These are phyloP conservation scores for Volucella inanis DNA, from an alignment of 2,888 invertebrate genomes.

Conservation along the genomic window DNA sequence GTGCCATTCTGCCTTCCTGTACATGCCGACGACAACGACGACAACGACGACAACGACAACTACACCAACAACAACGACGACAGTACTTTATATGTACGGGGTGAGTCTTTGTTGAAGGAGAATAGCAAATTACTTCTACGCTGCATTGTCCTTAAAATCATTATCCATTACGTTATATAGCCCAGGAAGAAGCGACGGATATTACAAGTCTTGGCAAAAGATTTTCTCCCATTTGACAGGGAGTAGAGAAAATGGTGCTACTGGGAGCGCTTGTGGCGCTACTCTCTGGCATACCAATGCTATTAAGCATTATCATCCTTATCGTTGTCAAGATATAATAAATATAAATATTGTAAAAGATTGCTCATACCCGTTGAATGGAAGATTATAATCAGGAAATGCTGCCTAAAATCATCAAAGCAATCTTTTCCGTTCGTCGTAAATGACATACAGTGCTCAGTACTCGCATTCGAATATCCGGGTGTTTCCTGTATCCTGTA, in stretches of 20 bases:
- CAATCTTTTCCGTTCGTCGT: slow-evolving; percentile 4
- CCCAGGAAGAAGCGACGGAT: slow-evolving; percentile 30
- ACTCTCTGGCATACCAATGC: slow-evolving; percentile 13
- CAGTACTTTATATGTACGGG: not conserved
- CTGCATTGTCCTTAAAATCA: slow-evolving; percentile 71
- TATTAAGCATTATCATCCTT: slow-evolving; percentile 54
- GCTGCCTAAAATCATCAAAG: slow-evolving; percentile 62
- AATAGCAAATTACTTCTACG: slow-evolving; percentile 63
- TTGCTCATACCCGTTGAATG: slow-evolving; percentile 55
- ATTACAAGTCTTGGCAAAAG: slow-evolving; percentile 58
- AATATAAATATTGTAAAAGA: slow-evolving; percentile 58
- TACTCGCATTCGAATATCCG: too few relatives aligned
- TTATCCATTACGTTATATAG: slow-evolving; percentile 64
- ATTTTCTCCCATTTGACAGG: slow-evolving; percentile 53
- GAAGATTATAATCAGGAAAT: slow-evolving; percentile 65
- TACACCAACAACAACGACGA: not conserved
- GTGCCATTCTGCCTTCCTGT: slow-evolving; percentile 54
- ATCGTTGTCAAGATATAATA: slow-evolving; percentile 40
- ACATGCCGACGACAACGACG: slow-evolving; percentile 28
- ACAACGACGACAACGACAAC: not conserved
- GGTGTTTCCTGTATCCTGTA: too few relatives aligned
- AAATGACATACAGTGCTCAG: too few relatives aligned
- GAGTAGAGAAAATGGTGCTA: slow-evolving; percentile 2
- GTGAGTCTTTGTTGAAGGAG: slow-evolving; percentile 56
- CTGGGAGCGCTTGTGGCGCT: slow-evolving; percentile 36